phyloP scores from a whole-genome alignment of 2,797 vertebrate species.

The Myotis daubentonii region DNA sequence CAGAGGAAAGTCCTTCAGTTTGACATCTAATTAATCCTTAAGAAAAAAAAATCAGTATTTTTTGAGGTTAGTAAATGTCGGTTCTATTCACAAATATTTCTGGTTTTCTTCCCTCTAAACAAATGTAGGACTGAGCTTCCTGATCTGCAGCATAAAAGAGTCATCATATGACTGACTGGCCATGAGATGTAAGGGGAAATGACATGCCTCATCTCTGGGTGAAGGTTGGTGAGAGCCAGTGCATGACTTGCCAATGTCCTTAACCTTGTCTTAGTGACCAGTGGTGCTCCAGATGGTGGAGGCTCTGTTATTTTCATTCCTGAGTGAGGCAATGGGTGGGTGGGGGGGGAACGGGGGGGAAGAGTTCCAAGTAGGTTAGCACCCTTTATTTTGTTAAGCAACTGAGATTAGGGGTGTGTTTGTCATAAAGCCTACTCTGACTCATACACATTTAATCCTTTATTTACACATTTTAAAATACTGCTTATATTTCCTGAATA shows the following conservation, averaged over 20 bases:
- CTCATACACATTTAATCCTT: background rate
- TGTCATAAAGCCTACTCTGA: background rate
- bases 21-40: background rate
- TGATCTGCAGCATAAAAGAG: background rate
- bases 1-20: background rate
- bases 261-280: background rate
- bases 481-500: conserved; percentile 30
- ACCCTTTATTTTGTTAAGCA: background rate
- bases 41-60: background rate
- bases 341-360: no score
- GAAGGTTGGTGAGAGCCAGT: background rate
- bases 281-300: background rate
- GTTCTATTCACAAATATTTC: background rate
- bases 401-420: background rate
- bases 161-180: background rate
- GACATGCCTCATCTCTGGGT: background rate
- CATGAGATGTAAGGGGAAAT: background rate
- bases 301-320: background rate
- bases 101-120: background rate
- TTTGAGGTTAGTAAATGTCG: background rate
- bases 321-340: background rate
- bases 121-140: background rate
- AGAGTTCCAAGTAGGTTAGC: background rate
- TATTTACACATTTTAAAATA: background rate
- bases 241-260: background rate